Percentiles rank a stretch among this genome's conserved stretches.
Conservation (phyloP, 2,888 invertebrate genomes). For the Thymelicus acteon region DNA sequence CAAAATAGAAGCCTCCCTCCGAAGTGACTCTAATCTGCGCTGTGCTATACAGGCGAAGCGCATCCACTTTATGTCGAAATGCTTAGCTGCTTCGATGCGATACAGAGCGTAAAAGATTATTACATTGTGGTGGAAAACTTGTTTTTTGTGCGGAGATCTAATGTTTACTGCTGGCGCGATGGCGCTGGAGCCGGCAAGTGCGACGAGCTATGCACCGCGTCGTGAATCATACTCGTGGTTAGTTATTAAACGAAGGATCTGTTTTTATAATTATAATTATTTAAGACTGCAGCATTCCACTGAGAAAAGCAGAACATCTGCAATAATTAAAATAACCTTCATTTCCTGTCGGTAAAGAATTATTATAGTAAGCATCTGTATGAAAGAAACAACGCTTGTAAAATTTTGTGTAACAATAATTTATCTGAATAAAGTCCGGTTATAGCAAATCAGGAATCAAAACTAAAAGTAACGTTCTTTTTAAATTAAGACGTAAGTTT, state of each 20-base stretch:
- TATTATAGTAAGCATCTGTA: neutral
- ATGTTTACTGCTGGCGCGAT: constrained; percentile 27
- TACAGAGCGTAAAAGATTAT: constrained; percentile 37
- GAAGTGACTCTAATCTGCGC: neutral
- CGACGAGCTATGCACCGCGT: constrained; percentile 23
- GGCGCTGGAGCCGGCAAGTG: neutral
- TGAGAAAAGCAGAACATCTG: constrained; percentile 4
- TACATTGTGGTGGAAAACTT: constrained; percentile 31
- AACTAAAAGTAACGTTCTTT: no score
- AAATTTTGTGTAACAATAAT: neutral
- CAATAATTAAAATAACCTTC: neutral
- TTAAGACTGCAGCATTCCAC: neutral
- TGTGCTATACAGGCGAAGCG: neutral
- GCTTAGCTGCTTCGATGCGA: constrained; percentile 24
- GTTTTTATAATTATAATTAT: neutral
- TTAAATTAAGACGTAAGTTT: no score
- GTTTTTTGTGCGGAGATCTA: constrained; percentile 30
- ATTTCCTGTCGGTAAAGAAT: neutral
- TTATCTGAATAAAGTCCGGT: no score
- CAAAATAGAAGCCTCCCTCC: neutral
- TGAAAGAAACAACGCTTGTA: neutral
- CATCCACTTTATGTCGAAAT: constrained; percentile 10
- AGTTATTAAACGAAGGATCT: constrained; percentile 20
- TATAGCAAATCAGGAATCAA: no score
- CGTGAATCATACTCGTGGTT: constrained; percentile 1